Evolutionary conservation across 1,140 invertebrate species (phyloP), one percentile per base, ranked within the genome.

Genomic region (Gonioctena quinquepunctata): DNA sequence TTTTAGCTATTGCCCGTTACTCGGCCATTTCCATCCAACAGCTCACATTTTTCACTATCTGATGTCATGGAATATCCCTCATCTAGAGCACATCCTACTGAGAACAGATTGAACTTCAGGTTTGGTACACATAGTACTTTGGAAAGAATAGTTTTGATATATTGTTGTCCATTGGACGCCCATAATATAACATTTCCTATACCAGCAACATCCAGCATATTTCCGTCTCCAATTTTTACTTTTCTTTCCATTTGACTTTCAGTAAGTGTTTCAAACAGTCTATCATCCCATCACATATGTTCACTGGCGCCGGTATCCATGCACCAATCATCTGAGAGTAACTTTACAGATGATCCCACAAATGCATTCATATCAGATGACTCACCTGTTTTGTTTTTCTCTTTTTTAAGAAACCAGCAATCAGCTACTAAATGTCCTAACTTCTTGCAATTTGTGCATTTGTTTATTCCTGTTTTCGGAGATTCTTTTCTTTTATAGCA

Each of bases 91-190:
- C 72, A 50, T 49, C 77, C 80, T 4, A 80, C 77, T 1, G 82
- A 84, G 19, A 84, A 80, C 28, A 84, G 67, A 59, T 82, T 84
- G 7, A 68, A 78, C 49, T 81, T 76, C 11, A 85, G 59, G 66
- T 82, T 75, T 0, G 82, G 82, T 25, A 83, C 77, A 68, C 70
- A 83, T 27, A 84, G 48, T 13, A 69, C 65, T 27, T 66, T 22
- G 2, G 28, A 42, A 8, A 42, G n/a, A 42, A n/a, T 42, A 6
- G 62, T 16, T n/a, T 42, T 21, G 7, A 48, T 64, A n/a, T 11
- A 16, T 49, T 49, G n/a, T 21, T 23, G 7, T 21, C 62, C 62
- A 64, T 64, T 64, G 11, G 28, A 64, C 16, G 62, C 27, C 27
- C 19, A 54, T 56, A 64, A n/a, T 48, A 42, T 13, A 13, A 64